Conservation (phyloP, 1,140 invertebrate species). For the Xylocopa sonorina region DNA sequence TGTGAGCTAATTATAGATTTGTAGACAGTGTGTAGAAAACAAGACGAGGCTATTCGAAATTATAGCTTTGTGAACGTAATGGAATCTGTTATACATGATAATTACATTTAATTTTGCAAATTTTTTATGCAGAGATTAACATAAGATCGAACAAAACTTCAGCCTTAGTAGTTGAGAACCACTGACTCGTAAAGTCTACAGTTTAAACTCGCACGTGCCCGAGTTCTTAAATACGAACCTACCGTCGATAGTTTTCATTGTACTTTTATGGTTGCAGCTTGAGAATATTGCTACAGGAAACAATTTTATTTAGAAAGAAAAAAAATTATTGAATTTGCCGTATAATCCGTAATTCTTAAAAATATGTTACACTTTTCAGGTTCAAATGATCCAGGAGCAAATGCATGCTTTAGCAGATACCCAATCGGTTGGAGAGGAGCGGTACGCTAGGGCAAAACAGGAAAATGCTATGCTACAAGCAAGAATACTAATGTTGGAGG, state of each 20-base stretch:
- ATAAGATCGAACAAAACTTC: neutral
- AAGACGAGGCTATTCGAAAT: neutral
- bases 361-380: too few relatives aligned
- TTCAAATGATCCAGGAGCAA: conserved; percentile 95
- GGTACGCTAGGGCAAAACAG: conserved; percentile 92
- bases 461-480: conserved; percentile 95
- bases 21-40: neutral
- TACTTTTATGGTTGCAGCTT: too few relatives aligned
- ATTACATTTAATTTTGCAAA: neutral
- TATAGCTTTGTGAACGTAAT: neutral
- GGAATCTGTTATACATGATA: neutral
- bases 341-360: too few relatives aligned
- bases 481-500: conserved; percentile 94
- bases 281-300: too few relatives aligned
- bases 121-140: neutral
- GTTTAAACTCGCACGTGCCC: neutral
- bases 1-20: conserved; percentile 17
- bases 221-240: neutral
- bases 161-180: neutral
- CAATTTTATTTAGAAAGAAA: too few relatives aligned
- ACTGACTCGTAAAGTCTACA: neutral
- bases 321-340: too few relatives aligned
- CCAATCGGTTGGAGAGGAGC: conserved; percentile 91
- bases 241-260: neutral
- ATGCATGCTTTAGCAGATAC: conserved; percentile 93